These are phyloP conservation scores for Himalopsyche phryganea DNA, from an alignment of 1,140 invertebrate species.

Conservation along the genomic window DNA sequence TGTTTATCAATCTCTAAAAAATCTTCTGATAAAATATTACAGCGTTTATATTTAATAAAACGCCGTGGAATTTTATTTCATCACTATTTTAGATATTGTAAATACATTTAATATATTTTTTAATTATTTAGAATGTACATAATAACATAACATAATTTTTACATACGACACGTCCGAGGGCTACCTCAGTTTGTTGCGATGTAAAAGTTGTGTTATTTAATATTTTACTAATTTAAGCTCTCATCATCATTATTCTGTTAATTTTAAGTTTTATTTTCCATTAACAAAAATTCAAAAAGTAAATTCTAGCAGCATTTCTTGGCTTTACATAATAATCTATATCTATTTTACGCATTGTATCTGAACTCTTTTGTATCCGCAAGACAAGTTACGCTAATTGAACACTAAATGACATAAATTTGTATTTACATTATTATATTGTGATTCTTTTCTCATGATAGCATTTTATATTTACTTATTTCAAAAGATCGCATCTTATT, in stretches of 20 bases:
- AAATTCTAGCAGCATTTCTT: background rate
- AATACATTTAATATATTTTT: background rate
- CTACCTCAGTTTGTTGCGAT: background rate
- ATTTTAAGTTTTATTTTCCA: background rate
- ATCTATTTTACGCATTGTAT: no score
- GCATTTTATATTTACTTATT: no score
- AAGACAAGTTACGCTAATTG: no score
- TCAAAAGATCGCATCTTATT: no score
- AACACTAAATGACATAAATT: no score
- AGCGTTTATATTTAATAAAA: no score
- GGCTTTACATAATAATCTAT: no score
- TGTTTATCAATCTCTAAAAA: background rate
- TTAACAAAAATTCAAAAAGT: background rate
- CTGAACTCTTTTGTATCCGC: no score
- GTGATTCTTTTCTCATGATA: no score
- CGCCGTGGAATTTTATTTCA: background rate
- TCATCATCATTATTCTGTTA: background rate
- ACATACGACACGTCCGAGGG: background rate
- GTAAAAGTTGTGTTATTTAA: background rate
- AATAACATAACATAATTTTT: conserved; percentile 6
- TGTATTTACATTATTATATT: no score
- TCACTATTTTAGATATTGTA: background rate
- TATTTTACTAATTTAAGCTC: background rate
- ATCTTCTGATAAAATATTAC: background rate
- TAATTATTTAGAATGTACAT: conserved; percentile 5